phyloP scores from a whole-genome alignment of 2,797 vertebrate genomes.

The Coregonus suidteri region DNA sequence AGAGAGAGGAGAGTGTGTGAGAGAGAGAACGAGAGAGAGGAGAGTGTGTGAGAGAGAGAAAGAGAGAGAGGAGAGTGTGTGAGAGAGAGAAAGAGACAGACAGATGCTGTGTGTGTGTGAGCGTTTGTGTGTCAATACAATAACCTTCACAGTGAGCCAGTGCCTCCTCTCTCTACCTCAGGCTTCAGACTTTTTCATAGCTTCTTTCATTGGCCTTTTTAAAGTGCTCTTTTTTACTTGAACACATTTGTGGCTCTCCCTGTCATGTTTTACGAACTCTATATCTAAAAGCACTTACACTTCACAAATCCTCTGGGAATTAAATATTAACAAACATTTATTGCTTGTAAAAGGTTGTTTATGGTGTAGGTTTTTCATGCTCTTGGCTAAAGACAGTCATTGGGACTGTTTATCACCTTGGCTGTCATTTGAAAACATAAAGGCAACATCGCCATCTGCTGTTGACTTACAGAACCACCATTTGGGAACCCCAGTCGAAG shows the following conservation, averaged over 20 bases:
- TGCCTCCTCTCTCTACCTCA: neutral
- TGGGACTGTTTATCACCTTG: neutral
- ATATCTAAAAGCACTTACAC: conserved; percentile 10
- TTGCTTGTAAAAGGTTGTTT: conserved; percentile 16
- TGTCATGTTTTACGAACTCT: conserved; percentile 3
- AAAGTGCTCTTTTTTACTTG: neutral
- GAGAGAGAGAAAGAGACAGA: neutral
- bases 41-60: neutral
- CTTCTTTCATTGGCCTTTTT: neutral
- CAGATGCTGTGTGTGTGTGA: neutral
- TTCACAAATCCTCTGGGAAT: neutral
- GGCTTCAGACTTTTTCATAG: neutral
- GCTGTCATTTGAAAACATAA: neutral
- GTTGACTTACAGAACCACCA: conserved; percentile 1
- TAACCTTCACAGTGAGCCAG: neutral
- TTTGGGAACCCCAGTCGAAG: neutral
- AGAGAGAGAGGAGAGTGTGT: neutral
- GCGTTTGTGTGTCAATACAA: neutral
- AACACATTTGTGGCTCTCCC: neutral
- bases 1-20: no score
- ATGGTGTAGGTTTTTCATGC: conserved; percentile 14
- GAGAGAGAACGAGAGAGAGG: no score
- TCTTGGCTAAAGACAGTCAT: conserved; percentile 12
- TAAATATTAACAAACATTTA: conserved; percentile 8
- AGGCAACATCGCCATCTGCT: conserved; percentile 24